Evolutionary conservation across 2,797 vertebrate species (phyloP).

Genomic region (Numenius phaeopus): DNA sequence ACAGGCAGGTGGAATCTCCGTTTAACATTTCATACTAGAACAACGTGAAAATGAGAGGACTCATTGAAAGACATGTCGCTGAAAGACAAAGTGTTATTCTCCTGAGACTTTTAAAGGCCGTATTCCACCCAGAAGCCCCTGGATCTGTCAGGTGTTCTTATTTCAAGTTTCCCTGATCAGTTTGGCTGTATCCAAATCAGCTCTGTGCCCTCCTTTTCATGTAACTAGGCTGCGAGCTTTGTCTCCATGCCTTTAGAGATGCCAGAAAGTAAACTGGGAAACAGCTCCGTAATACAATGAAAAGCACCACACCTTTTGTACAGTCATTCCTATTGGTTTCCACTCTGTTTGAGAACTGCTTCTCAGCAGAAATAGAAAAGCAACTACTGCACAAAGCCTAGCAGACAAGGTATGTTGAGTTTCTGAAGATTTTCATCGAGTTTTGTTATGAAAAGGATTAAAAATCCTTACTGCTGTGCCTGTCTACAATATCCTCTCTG

Average conservation of each 20-base stretch:
- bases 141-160: not conserved
- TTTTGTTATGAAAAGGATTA: not conserved
- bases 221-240: not conserved
- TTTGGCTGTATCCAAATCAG: not conserved
- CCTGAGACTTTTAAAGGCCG: not conserved
- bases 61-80: not conserved
- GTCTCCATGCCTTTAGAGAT: not conserved
- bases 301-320: not conserved
- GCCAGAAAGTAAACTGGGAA: not conserved
- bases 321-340: not conserved
- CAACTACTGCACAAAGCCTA: not conserved
- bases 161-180: not conserved
- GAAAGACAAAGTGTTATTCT: conserved; percentile 1
- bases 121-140: not conserved
- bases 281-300: not conserved
- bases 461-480: not conserved
- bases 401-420: not conserved
- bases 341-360: not conserved
- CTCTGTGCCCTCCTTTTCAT: not conserved
- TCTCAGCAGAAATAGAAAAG: not conserved
- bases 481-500: not conserved
- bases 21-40: conserved; percentile 29
- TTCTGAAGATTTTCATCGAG: not conserved
- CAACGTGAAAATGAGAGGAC: conserved; percentile 44
- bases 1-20: conserved; percentile 41